Evolutionary conservation across 2,888 invertebrate species (phyloP).

Genomic region (Harmothoe impar): DNA sequence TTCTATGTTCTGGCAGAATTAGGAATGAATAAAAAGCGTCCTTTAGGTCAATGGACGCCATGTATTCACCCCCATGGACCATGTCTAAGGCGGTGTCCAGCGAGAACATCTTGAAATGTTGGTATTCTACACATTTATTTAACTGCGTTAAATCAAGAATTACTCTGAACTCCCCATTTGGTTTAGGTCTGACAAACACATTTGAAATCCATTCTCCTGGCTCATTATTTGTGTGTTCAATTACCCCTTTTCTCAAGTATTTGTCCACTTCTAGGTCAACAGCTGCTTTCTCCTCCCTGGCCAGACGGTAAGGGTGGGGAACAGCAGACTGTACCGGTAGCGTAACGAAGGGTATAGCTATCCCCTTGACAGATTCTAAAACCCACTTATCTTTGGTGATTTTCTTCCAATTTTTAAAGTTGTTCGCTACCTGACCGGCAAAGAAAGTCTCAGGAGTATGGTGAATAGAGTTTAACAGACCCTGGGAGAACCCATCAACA

Average conservation of each 20-base stretch:
- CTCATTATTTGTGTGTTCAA: neutral
- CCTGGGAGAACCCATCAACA: no score
- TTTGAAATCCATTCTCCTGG: conserved; percentile 2
- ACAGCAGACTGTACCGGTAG: neutral
- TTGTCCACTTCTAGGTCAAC: neutral
- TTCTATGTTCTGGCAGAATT: neutral
- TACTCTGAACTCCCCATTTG: neutral
- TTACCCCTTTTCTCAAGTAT: neutral
- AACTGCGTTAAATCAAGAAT: neutral
- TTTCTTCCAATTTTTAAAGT: no score
- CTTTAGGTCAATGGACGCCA: neutral
- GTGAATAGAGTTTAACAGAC: no score
- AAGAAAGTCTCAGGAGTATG: no score
- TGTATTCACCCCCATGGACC: neutral
- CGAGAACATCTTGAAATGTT: conserved; percentile 7
- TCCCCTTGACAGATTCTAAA: no score
- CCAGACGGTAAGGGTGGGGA: no score
- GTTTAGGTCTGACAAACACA: neutral
- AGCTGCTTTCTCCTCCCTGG: neutral
- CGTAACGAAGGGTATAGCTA: neutral
- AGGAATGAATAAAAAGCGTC: neutral
- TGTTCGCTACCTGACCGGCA: no score
- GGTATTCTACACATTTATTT: neutral
- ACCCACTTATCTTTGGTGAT: no score
- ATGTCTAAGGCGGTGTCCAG: neutral